These are phyloP conservation scores for Ficedula albicollis DNA, from an alignment of 2,797 vertebrate species.

Conservation along the genomic window DNA sequence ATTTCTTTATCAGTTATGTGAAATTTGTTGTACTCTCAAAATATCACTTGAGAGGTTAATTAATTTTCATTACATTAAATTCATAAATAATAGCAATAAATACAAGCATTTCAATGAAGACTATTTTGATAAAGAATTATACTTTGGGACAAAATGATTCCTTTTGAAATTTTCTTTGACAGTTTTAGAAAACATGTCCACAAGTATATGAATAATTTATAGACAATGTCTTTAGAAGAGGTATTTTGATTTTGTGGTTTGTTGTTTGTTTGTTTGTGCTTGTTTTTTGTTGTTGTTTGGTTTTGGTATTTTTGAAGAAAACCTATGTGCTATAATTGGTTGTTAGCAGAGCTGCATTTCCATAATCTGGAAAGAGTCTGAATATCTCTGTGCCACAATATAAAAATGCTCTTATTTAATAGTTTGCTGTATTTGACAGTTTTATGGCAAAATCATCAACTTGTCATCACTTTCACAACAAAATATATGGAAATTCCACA, in stretches of 20 bases:
- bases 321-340: not conserved
- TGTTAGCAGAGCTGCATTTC: not conserved
- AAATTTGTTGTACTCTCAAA: not conserved
- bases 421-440: constrained; percentile 62
- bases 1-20: not conserved
- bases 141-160: not conserved
- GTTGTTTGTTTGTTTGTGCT: not conserved
- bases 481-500: constrained; percentile 23
- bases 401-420: constrained; percentile 53
- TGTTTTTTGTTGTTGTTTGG: not conserved
- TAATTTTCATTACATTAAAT: not conserved
- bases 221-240: not conserved
- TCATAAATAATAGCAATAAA: not conserved
- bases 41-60: not conserved
- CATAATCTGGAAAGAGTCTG: not conserved
- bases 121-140: not conserved
- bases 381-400: not conserved
- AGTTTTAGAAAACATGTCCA: not conserved
- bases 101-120: not conserved
- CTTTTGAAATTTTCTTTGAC: constrained; percentile 1
- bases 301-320: not conserved
- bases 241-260: not conserved
- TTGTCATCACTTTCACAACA: constrained; percentile 52
- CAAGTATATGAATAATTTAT: constrained; percentile 21
- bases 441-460: constrained; percentile 68